phyloP scores from a whole-genome alignment of 2,888 invertebrate species.

The Syritta pipiens region DNA sequence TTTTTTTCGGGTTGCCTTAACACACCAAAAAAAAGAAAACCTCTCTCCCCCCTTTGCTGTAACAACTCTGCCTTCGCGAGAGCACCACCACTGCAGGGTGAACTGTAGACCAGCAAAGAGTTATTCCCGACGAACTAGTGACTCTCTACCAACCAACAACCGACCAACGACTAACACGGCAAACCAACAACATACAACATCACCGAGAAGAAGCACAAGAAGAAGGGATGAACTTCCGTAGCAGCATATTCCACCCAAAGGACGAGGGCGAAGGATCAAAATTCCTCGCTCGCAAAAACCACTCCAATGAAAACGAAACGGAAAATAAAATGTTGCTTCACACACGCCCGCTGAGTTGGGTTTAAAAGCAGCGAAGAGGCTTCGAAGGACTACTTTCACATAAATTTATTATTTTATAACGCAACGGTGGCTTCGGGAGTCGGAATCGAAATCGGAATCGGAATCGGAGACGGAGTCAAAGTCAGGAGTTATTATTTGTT shows the following conservation, averaged over 20 bases:
- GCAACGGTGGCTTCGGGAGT: slow-evolving; percentile 31
- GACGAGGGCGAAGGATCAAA: slow-evolving; percentile 48
- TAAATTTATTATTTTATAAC: slow-evolving; percentile 57
- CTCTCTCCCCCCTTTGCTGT: slow-evolving; percentile 37
- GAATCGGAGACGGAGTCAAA: too few species aligned
- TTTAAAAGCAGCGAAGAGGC: slow-evolving; percentile 1
- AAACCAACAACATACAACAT: slow-evolving; percentile 58
- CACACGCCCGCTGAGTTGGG: background rate
- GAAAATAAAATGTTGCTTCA: slow-evolving; percentile 1
- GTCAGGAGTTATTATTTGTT: slow-evolving; percentile 52
- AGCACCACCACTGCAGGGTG: slow-evolving; percentile 59
- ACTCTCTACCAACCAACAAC: slow-evolving; percentile 67
- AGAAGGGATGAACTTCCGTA: slow-evolving; percentile 58
- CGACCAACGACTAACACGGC: slow-evolving; percentile 62
- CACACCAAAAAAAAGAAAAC: too few species aligned
- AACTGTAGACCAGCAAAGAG: slow-evolving; percentile 62
- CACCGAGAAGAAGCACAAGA: slow-evolving; percentile 48
- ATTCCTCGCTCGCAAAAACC: slow-evolving; percentile 18
- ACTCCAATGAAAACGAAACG: slow-evolving; percentile 5
- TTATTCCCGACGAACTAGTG: slow-evolving; percentile 59
- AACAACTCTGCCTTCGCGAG: slow-evolving; percentile 59
- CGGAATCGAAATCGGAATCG: too few species aligned
- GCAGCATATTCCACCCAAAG: slow-evolving; percentile 51
- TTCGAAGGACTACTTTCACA: slow-evolving; percentile 19
- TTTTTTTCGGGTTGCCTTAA: background rate